A percentile compares a stretch with the other conserved stretches of the same genome.
Evolutionary conservation across 2,888 invertebrate genomes (phyloP).

Genomic region (Thereva nobilitata): DNA sequence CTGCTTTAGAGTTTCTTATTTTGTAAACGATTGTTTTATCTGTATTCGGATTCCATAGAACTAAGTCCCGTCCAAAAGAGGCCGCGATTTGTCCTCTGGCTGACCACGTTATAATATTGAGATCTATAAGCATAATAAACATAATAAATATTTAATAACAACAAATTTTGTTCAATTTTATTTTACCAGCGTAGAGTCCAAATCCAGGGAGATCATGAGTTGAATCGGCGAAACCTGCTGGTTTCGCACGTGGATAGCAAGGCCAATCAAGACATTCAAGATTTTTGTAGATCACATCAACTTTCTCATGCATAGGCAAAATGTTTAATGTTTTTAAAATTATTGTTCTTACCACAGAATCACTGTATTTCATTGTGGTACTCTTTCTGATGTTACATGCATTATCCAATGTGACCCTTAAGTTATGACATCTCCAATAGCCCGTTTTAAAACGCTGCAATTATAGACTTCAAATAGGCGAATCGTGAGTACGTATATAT

Average conservation of each 20-base stretch:
- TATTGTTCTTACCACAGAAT: constrained; percentile 22
- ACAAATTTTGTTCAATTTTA: neutral
- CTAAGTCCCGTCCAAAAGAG: constrained; percentile 52
- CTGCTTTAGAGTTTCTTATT: constrained; percentile 47
- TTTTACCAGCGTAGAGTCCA: constrained; percentile 47
- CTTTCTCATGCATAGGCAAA: neutral
- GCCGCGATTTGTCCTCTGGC: constrained; percentile 52
- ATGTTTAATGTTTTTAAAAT: neutral
- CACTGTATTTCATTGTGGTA: constrained; percentile 48
- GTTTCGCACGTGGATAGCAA: constrained; percentile 51
- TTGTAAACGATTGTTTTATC: constrained; percentile 51
- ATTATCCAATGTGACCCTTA: constrained; percentile 45
- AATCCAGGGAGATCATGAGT: constrained; percentile 54
- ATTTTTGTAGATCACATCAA: constrained; percentile 36
- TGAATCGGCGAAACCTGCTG: constrained; percentile 50
- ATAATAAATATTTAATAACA: neutral
- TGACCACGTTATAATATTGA: constrained; percentile 55
- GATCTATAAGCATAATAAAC: constrained; percentile 41
- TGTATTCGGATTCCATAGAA: constrained; percentile 51
- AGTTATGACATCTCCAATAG: constrained; percentile 48
- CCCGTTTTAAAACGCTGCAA: constrained; percentile 42
- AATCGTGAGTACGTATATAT: too few relatives aligned
- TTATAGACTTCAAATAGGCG: neutral
- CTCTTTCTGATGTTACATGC: constrained; percentile 45
- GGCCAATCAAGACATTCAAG: constrained; percentile 51